These are phyloP conservation scores for Cottus gobio DNA, from an alignment of 2,113 vertebrate species.

Conservation along the genomic window DNA sequence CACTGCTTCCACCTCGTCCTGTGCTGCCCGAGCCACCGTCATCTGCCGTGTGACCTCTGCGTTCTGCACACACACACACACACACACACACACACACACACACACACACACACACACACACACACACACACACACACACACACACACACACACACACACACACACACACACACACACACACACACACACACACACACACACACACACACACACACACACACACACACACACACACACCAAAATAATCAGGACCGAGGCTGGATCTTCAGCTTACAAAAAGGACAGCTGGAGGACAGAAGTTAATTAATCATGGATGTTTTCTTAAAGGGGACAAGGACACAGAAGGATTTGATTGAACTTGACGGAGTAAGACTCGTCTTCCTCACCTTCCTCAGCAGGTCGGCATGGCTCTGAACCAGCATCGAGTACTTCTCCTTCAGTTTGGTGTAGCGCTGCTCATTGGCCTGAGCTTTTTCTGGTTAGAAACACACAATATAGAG, in stretches of 20 bases:
- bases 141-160: not conserved
- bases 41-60: constrained; percentile 97
- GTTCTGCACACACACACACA: constrained; percentile 81
- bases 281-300: not conserved
- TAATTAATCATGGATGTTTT: not conserved
- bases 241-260: constrained; percentile 4
- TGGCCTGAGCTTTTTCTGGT: constrained; percentile 93
- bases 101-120: constrained; percentile 20
- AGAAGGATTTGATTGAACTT: not conserved
- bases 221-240: constrained; percentile 12
- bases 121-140: constrained; percentile 25
- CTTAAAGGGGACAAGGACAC: not conserved
- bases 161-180: constrained; percentile 5
- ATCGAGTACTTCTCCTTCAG: constrained; percentile 97
- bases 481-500: not conserved
- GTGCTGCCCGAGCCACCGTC: constrained; percentile 88
- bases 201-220: constrained; percentile 24
- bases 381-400: constrained; percentile 94
- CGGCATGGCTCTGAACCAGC: constrained; percentile 95
- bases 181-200: constrained; percentile 10
- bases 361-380: not conserved
- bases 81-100: constrained; percentile 3
- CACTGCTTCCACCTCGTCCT: constrained; percentile 91
- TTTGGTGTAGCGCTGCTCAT: constrained; percentile 96
- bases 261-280: constrained; percentile 8